phyloP scores from a whole-genome alignment of 2,797 vertebrate species.

The Syndactyla subalaris region DNA sequence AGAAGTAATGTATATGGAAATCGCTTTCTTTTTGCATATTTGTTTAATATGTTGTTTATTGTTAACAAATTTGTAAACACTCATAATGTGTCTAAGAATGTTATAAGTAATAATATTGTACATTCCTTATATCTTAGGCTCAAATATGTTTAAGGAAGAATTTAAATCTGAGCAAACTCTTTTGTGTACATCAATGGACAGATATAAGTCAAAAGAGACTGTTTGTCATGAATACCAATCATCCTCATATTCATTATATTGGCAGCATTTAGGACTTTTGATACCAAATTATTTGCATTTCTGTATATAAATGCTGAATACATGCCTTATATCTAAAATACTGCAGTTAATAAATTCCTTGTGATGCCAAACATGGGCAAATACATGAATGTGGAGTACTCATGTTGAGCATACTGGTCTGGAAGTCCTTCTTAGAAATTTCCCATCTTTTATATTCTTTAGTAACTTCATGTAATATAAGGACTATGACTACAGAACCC shows the following conservation, averaged over 20 bases:
- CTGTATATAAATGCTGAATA: neutral
- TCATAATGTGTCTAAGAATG: neutral
- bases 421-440: neutral
- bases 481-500: neutral
- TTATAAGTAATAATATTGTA: neutral
- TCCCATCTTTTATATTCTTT: neutral
- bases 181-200: neutral
- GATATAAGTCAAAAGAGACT: neutral
- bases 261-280: neutral
- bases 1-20: neutral
- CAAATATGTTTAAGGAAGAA: neutral
- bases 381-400: neutral
- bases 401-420: rapidly evolving
- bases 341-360: neutral
- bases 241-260: neutral
- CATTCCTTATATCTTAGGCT: neutral
- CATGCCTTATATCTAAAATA: neutral
- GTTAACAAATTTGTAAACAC: neutral
- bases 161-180: neutral
- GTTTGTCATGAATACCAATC: neutral
- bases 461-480: neutral
- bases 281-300: neutral
- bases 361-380: neutral
- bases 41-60: neutral
- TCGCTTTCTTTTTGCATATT: neutral